A percentile compares a stretch with the other conserved stretches of the same genome.
phyloP scores from a whole-genome alignment of 2,888 invertebrate species.

The Pristionchus japonicus region DNA sequence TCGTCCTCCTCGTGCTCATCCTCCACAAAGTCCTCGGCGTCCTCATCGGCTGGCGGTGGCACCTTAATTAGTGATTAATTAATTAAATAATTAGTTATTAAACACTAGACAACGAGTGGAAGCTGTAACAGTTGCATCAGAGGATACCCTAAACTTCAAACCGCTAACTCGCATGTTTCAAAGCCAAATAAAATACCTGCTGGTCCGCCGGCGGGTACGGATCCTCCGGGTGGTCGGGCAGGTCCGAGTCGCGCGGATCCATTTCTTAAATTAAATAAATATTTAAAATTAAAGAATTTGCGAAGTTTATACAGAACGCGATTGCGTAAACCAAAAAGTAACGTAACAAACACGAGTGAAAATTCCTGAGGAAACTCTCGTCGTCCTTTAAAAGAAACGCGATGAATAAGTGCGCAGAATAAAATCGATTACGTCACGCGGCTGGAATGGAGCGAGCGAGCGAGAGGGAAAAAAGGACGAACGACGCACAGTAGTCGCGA shows the following conservation, averaged over 20 bases:
- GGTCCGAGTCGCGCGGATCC: not conserved
- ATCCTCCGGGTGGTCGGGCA: constrained; percentile 34
- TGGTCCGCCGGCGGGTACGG: not conserved
- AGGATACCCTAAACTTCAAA: too few species aligned
- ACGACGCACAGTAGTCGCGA: not conserved
- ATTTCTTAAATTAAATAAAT: not conserved
- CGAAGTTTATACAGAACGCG: not conserved
- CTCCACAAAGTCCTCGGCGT: constrained; percentile 53
- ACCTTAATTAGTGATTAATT: not conserved
- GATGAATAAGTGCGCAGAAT: not conserved
- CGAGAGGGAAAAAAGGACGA: not conserved
- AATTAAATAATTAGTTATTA: not conserved
- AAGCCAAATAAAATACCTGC: too few species aligned
- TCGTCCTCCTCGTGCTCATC: constrained; percentile 65
- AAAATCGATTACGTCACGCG: constrained; percentile 38
- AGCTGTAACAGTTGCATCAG: too few species aligned
- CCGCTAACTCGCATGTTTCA: too few species aligned
- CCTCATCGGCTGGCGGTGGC: constrained; percentile 51
- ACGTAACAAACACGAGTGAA: not conserved
- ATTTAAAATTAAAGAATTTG: not conserved
- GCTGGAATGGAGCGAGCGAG: not conserved
- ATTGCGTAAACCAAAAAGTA: not conserved
- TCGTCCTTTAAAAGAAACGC: not conserved
- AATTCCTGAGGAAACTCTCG: too few species aligned
- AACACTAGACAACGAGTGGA: too few species aligned